Percentiles rank a stretch among this genome's conserved stretches.
phyloP scores from a whole-genome alignment of 2,113 vertebrate species.

The Coregonus clupeaformis region DNA sequence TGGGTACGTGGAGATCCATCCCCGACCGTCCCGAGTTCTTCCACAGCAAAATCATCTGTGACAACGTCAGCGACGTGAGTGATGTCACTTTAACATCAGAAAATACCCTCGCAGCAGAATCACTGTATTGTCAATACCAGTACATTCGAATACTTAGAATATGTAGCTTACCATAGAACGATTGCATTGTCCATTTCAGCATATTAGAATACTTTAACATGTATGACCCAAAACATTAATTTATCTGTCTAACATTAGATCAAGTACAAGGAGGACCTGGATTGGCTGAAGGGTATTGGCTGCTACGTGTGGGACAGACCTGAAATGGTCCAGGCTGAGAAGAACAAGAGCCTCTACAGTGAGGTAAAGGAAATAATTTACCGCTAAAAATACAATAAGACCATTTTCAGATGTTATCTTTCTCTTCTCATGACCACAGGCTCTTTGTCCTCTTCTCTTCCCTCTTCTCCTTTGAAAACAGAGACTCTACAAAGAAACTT shows the following conservation, averaged over 20 bases:
- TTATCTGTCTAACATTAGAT: slow-evolving; percentile 63
- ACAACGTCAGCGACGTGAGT: slow-evolving; percentile 89
- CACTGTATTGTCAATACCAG: not conserved
- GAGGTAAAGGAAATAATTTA: slow-evolving; percentile 71
- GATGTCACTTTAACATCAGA: not conserved
- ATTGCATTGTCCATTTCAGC: not conserved
- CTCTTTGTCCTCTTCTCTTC: not conserved
- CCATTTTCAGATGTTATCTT: slow-evolving; percentile 42
- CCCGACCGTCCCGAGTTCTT: slow-evolving; percentile 91
- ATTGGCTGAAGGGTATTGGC: slow-evolving; percentile 88
- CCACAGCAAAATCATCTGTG: slow-evolving; percentile 82
- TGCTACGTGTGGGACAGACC: slow-evolving; percentile 94
- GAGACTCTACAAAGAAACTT: slow-evolving; percentile 87
- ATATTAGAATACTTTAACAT: not conserved
- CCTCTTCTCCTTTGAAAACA: slow-evolving; percentile 53
- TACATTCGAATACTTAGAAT: not conserved
- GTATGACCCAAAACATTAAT: not conserved
- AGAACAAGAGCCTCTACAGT: slow-evolving; percentile 92
- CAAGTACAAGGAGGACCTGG: slow-evolving; percentile 95
- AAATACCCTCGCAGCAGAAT: not conserved
- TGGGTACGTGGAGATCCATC: slow-evolving; percentile 95
- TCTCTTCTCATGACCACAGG: not conserved
- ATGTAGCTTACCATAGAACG: not conserved
- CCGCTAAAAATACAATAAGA: not conserved
- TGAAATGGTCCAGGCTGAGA: slow-evolving; percentile 79